Percentiles rank a stretch among this genome's conserved stretches.
Conservation (phyloP, 2,113 vertebrate genomes). For the Typhlomys cinereus region DNA sequence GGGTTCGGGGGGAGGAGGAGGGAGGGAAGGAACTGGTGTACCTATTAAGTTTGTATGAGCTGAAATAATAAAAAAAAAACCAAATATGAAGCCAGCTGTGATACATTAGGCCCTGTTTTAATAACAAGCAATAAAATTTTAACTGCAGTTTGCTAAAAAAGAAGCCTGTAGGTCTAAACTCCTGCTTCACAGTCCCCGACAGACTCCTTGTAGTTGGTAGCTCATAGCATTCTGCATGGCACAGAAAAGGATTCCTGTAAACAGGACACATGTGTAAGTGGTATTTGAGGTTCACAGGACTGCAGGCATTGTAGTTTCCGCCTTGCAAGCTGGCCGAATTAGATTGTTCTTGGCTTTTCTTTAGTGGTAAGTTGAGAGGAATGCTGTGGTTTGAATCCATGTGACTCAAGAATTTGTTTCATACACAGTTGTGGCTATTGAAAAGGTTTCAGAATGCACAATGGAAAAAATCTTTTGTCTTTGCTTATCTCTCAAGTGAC, state of each 20-base stretch:
- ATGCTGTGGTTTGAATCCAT: conserved; percentile 60
- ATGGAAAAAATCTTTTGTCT: not conserved
- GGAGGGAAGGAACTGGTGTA: too few relatives aligned
- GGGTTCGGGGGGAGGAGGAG: too few relatives aligned
- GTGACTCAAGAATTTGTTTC: conserved; percentile 58
- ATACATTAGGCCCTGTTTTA: too few relatives aligned
- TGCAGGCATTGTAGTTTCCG: conserved; percentile 26
- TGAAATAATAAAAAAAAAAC: too few relatives aligned
- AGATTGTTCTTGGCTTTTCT: conserved; percentile 35
- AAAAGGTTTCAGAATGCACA: conserved; percentile 39
- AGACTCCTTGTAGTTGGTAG: conserved; percentile 49
- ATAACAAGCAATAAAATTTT: conserved; percentile 32
- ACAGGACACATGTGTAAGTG: conserved; percentile 1
- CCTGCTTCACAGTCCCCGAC: not conserved
- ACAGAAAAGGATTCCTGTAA: conserved; percentile 40
- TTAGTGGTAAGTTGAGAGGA: conserved; percentile 48
- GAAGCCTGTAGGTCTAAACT: not conserved
- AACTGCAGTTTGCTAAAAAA: not conserved
- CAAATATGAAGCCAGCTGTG: too few relatives aligned
- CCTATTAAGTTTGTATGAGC: too few relatives aligned
- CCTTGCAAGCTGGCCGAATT: not conserved
- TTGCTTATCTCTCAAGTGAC: not conserved
- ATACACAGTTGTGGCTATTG: conserved; percentile 46
- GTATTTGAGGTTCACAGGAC: conserved; percentile 14
- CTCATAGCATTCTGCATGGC: conserved; percentile 38